Conservation (phyloP, 2,797 vertebrate genomes). For the Malurus splendens region DNA sequence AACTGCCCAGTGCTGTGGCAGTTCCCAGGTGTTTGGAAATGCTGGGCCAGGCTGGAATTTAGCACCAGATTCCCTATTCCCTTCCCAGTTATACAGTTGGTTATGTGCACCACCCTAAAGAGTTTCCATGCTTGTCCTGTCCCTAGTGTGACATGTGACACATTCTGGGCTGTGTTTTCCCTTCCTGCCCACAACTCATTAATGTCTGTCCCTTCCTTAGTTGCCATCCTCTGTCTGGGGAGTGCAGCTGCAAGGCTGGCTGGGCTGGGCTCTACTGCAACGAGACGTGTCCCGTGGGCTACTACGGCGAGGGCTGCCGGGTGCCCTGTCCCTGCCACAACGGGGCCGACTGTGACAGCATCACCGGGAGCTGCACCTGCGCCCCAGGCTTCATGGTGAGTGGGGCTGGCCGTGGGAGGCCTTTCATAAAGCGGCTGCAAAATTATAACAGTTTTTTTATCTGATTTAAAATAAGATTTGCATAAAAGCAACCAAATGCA, state of each 20-base stretch:
- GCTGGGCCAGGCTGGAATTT: background rate
- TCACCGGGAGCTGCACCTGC: slow-evolving; percentile 87
- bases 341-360: slow-evolving; percentile 88
- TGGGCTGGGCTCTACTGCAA: slow-evolving; percentile 95
- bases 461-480: background rate
- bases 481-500: background rate
- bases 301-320: slow-evolving; percentile 85
- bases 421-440: background rate
- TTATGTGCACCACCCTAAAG: background rate
- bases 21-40: background rate
- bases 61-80: background rate
- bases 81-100: background rate
- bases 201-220: slow-evolving; percentile 59
- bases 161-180: background rate
- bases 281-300: slow-evolving; percentile 87
- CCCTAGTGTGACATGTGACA: background rate
- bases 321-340: slow-evolving; percentile 87
- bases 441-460: background rate
- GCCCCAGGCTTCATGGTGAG: slow-evolving; percentile 91
- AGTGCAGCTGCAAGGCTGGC: slow-evolving; percentile 89
- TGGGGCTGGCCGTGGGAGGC: background rate
- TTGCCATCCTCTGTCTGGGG: slow-evolving; percentile 95
- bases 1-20: background rate
- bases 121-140: background rate
- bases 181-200: background rate